Percentiles rank a stretch among this genome's conserved stretches.
Evolutionary conservation across 2,888 invertebrate genomes (phyloP).

Genomic region (Drosophila yooni): DNA sequence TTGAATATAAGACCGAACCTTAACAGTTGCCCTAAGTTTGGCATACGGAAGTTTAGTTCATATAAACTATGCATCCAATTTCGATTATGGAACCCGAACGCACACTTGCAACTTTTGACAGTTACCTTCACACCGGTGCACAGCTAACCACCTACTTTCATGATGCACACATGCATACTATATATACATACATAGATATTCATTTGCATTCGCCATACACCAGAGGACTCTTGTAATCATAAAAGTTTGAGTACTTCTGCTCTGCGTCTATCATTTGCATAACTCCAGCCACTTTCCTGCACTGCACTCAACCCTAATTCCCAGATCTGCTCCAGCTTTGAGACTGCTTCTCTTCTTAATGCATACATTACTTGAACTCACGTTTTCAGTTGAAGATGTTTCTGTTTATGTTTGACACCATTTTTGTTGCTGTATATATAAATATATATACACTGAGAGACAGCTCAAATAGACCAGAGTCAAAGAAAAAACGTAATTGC

Average conservation of each 20-base stretch:
- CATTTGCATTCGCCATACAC: constrained; percentile 57
- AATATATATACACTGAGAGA: background rate
- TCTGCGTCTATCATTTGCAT: constrained; percentile 53
- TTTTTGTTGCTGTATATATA: background rate
- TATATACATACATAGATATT: background rate
- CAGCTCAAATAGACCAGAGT: too few relatives aligned
- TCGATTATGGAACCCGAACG: constrained; percentile 10
- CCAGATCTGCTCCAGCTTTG: background rate
- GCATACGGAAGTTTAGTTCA: constrained; percentile 22
- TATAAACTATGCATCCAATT: constrained; percentile 23
- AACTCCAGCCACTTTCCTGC: background rate
- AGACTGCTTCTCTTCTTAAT: constrained; percentile 29
- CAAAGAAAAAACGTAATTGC: too few relatives aligned
- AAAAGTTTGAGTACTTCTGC: constrained; percentile 51
- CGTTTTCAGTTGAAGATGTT: constrained; percentile 1
- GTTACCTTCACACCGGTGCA: background rate
- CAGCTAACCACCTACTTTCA: background rate
- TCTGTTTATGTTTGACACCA: background rate
- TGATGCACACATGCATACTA: background rate
- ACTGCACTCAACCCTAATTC: background rate
- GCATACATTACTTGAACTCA: constrained; percentile 32
- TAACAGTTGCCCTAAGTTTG: constrained; percentile 24
- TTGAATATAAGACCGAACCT: constrained; percentile 16
- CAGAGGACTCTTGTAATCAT: constrained; percentile 57
- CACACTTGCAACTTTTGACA: constrained; percentile 34